Conservation (phyloP, 2,797 vertebrate species). For the Spheniscus humboldti region DNA sequence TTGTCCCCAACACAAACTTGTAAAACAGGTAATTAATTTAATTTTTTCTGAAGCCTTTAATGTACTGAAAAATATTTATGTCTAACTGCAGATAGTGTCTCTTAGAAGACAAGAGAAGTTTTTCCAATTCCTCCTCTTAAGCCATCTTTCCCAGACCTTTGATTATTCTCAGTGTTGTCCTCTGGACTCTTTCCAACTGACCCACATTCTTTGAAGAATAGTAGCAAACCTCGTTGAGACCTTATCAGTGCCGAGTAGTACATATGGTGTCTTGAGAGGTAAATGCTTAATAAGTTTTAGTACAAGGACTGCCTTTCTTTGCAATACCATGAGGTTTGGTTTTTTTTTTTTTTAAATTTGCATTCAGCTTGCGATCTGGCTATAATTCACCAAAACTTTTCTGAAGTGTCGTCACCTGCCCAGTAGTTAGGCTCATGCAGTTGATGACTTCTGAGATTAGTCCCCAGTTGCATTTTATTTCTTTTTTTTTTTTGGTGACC, state of each 20-base stretch:
- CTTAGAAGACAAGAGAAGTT: background rate
- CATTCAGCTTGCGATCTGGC: background rate
- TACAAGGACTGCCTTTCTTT: background rate
- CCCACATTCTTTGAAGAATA: background rate
- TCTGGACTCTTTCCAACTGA: background rate
- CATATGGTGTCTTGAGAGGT: background rate
- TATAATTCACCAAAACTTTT: background rate
- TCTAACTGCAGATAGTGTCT: background rate
- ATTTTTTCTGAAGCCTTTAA: background rate
- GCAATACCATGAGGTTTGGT: background rate
- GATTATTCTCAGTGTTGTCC: background rate
- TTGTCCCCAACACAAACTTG: background rate
- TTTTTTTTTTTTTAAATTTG: background rate
- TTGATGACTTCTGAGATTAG: background rate
- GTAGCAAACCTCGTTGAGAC: background rate
- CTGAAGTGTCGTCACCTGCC: background rate
- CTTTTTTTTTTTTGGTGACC: background rate
- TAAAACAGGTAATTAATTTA: background rate
- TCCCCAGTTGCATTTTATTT: background rate
- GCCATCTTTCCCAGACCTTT: background rate
- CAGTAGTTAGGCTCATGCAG: accelerated
- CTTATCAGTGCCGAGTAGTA: background rate
- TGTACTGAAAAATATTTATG: background rate
- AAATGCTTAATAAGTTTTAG: background rate
- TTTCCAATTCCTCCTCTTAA: background rate